Evolutionary conservation across 2,113 vertebrate genomes (phyloP).

Genomic region (Mystacornis crossleyi): DNA sequence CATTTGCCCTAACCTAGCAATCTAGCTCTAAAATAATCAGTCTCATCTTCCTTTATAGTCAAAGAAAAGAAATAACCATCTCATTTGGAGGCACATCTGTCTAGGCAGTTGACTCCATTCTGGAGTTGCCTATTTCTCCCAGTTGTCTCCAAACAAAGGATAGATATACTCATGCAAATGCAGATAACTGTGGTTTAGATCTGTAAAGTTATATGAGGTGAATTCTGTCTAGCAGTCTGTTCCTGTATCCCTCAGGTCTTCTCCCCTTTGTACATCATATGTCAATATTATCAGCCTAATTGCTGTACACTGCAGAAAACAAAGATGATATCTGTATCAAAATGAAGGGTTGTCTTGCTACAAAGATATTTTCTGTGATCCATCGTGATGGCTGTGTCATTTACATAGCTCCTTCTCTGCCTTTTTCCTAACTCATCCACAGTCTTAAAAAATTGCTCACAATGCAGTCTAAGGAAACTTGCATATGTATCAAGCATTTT

Average conservation of each 20-base stretch:
- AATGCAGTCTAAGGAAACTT: not conserved
- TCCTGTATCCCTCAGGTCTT: not conserved
- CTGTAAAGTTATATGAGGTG: not conserved
- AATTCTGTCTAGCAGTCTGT: not conserved
- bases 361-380: not conserved
- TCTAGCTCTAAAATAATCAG: not conserved
- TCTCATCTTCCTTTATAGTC: not conserved
- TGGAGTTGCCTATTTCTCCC: not conserved
- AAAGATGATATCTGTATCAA: not conserved
- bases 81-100: not conserved
- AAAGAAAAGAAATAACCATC: not conserved
- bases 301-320: not conserved
- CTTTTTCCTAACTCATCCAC: not conserved
- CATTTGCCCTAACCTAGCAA: not conserved
- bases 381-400: not conserved
- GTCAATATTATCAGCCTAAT: not conserved
- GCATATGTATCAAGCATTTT: not conserved
- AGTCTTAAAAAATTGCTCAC: not conserved
- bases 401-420: not conserved
- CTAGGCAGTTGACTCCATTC: not conserved
- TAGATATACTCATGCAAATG: not conserved
- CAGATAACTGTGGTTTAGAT: not conserved
- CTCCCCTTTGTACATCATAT: not conserved
- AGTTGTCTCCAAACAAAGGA: not conserved
- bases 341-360: not conserved